A percentile compares a stretch with the other conserved stretches of the same genome.
Evolutionary conservation across 2,113 vertebrate genomes (phyloP).

Genomic region (Alligator sinensis): DNA sequence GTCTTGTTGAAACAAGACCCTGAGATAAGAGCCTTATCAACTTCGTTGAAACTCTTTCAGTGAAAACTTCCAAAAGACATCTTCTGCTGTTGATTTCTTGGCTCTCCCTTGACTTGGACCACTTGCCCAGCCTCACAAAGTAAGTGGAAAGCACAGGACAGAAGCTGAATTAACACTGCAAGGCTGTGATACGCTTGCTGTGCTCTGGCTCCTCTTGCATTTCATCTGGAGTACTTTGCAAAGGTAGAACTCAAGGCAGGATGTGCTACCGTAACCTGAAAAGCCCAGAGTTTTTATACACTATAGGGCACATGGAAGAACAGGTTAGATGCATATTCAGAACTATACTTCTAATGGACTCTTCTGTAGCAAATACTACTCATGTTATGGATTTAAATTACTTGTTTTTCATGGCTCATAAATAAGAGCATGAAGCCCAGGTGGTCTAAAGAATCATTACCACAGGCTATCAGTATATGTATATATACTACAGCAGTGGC

Average conservation of each 20-base stretch:
- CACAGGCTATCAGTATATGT: conserved; percentile 7
- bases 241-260: background rate
- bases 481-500: background rate
- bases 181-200: background rate
- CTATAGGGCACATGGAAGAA: background rate
- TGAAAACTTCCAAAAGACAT: background rate
- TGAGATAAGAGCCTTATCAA: too few species aligned
- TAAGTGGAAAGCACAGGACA: background rate
- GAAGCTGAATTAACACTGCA: conserved; percentile 39
- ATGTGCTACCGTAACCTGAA: background rate
- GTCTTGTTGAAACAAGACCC: too few species aligned
- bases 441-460: conserved; percentile 10
- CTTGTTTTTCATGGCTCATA: background rate
- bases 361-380: background rate
- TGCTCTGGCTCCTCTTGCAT: background rate
- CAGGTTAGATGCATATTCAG: conserved; percentile 18
- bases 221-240: background rate
- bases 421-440: background rate
- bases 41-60: background rate
- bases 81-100: background rate
- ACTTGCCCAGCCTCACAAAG: background rate
- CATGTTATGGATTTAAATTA: background rate
- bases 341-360: background rate
- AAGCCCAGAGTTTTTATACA: background rate
- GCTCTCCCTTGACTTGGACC: background rate